These are phyloP conservation scores for Loriculus beryllinus DNA, from an alignment of 2,797 vertebrate genomes.

Conservation along the genomic window DNA sequence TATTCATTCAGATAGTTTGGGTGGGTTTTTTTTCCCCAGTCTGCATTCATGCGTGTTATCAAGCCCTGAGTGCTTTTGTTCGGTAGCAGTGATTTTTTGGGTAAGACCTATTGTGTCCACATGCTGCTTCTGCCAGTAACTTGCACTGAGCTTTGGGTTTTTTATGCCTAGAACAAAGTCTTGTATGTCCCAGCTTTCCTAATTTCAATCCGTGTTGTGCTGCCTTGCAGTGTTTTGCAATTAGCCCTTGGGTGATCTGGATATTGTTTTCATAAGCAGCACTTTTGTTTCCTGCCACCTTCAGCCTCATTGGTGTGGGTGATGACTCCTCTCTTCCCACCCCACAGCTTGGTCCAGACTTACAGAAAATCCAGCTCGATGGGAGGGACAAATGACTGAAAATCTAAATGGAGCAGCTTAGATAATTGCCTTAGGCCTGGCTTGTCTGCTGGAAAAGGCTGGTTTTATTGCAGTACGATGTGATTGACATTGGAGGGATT, in stretches of 20 bases:
- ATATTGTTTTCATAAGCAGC: not conserved
- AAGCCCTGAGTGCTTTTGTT: not conserved
- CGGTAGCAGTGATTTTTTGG: not conserved
- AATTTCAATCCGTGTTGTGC: not conserved
- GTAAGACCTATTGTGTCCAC: not conserved
- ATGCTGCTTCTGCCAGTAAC: not conserved
- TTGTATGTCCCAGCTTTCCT: not conserved
- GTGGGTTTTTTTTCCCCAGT: not conserved
- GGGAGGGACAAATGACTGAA: not conserved
- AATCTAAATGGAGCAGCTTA: not conserved
- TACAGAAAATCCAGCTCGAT: not conserved
- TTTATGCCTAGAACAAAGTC: not conserved
- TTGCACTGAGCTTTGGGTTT: not conserved
- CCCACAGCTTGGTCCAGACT: not conserved
- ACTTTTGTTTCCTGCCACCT: not conserved
- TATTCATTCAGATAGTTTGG: slow-evolving; percentile 48
- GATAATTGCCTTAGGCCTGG: slow-evolving; percentile 10
- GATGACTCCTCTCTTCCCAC: not conserved
- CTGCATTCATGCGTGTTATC: not conserved
- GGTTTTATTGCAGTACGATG: not conserved
- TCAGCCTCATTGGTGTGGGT: not conserved
- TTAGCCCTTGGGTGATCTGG: not conserved
- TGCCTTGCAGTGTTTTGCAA: not conserved
- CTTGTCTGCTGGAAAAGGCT: not conserved
- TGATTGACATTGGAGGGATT: slow-evolving; percentile 6